Percentiles rank a stretch among this genome's conserved stretches.
Conservation (phyloP, 1,140 invertebrate species). For the Scaptomyza hsui region DNA sequence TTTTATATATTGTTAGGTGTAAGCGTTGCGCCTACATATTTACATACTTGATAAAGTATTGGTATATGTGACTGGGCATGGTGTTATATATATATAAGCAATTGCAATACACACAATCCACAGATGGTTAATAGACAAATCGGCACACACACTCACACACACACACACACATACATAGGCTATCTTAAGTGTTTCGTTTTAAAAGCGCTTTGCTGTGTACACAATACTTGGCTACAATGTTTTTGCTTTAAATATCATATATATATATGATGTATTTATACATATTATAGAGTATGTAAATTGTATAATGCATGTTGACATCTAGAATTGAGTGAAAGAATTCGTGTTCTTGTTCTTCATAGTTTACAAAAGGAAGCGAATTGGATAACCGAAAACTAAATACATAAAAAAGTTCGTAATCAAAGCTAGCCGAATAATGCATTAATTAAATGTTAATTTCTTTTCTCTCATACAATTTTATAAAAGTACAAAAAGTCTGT, state of each 20-base stretch:
- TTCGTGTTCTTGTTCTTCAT: slow-evolving; percentile 19
- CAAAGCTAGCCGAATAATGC: slow-evolving; percentile 60
- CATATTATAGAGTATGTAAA: slow-evolving; percentile 62
- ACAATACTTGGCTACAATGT: slow-evolving; percentile 41
- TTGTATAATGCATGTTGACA: slow-evolving; percentile 73
- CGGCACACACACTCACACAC: slow-evolving; percentile 8
- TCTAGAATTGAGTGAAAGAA: slow-evolving; percentile 66
- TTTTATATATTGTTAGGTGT: neutral
- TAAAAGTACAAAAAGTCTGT: slow-evolving; percentile 78
- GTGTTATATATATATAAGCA: slow-evolving; percentile 20
- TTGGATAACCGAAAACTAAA: slow-evolving; percentile 24
- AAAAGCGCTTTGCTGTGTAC: slow-evolving; percentile 44
- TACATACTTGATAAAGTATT: slow-evolving; percentile 40
- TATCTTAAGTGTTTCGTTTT: slow-evolving; percentile 40
- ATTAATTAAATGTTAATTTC: slow-evolving; percentile 66
- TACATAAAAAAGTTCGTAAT: slow-evolving; percentile 5
- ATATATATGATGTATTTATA: slow-evolving; percentile 46
- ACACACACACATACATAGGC: slow-evolving; percentile 6
- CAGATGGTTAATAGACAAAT: slow-evolving; percentile 50
- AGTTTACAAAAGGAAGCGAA: slow-evolving; percentile 31
- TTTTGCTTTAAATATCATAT: slow-evolving; percentile 28
- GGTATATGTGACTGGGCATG: slow-evolving; percentile 32
- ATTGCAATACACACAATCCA: slow-evolving; percentile 17
- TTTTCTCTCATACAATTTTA: slow-evolving; percentile 54
- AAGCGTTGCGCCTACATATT: slow-evolving; percentile 34